Base-by-base conservation (phyloP, 92 coral and sea anemone species). In the Parazoanthus darwini region DNA sequence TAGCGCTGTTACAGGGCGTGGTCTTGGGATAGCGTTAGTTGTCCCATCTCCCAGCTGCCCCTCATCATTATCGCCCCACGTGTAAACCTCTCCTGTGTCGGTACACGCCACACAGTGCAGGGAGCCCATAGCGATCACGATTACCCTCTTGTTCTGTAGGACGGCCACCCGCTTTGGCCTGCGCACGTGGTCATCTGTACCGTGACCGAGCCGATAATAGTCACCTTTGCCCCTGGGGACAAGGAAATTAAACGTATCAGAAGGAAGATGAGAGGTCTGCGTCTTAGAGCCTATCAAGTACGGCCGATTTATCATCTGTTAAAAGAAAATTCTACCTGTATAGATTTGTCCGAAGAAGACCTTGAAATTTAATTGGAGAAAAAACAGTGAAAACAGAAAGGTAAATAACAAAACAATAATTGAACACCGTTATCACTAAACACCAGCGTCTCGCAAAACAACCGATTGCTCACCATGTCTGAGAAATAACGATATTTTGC, bases 41-140 rank as follows among this genome's bases (percentile, higher is more conserved):
- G 98, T 95, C 6, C 98, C 98, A 89, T 97, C 99, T 80, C 99
- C 99, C 38, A 97, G 85, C 92, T 97, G 99, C 29, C 99, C 99
- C 90, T 97, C 99, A 74, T 97, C 99, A 59, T 97, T 97, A 66
- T 97, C 99, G 42, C 99, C 99, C 99, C 99, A 97, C 4, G 99
- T 97, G 89, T 92, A 97, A 84, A 97, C 99, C 78, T 97, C 99
- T 29, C 99, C 99, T 4, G 97, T 91, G 90, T 97, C 99, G 63
- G 99, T 94, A 71, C 97, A 95, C 35, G 96, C 99, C 72, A 97
- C 99, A 82, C 99, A 97, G 90, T 97, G 99, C 33, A 97, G 82
- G 4, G 99, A 97, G 25, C 99, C 99, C 66, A 98, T 97, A 88
- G 98, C 97, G 78, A 97, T 96, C 78, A 91, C 95, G 74, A 97